Conservation (phyloP, 2,888 invertebrate genomes). For the Anthrax anthrax region DNA sequence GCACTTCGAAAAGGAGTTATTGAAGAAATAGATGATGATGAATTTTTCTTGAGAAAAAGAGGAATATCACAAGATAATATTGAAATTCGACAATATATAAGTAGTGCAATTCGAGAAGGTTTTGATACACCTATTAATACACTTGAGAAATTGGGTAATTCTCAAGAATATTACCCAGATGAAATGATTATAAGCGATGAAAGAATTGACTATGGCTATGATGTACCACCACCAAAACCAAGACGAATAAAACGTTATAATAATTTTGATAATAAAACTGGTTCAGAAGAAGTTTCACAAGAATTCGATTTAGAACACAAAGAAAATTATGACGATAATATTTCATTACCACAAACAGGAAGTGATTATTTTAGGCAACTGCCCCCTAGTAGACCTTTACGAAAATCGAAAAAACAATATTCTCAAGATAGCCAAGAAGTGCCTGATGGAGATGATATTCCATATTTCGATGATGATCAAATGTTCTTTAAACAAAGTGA, state of each 20-base stretch:
- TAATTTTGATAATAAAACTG: slow-evolving; percentile 20
- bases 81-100: slow-evolving; percentile 60
- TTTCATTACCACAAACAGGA: slow-evolving; percentile 29
- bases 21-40: slow-evolving; percentile 76
- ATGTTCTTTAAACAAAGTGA: slow-evolving; percentile 2
- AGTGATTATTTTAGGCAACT: slow-evolving; percentile 26
- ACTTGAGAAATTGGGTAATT: slow-evolving; percentile 44
- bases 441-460: slow-evolving; percentile 25
- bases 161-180: slow-evolving; percentile 14
- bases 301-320: slow-evolving; percentile 24
- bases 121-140: slow-evolving; percentile 51
- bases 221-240: slow-evolving; percentile 28
- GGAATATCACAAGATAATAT: slow-evolving; percentile 73
- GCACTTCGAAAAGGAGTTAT: slow-evolving; percentile 48
- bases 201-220: slow-evolving; percentile 25
- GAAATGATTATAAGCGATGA: slow-evolving; percentile 14
- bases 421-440: slow-evolving; percentile 34
- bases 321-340: slow-evolving; percentile 26
- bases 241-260: slow-evolving; percentile 27
- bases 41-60: slow-evolving; percentile 70
- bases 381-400: slow-evolving; percentile 39
- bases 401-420: slow-evolving; percentile 32
- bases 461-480: slow-evolving; percentile 32
- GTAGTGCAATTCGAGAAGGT: slow-evolving; percentile 66
- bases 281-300: slow-evolving; percentile 23